Percentiles rank a stretch among this genome's conserved stretches.
phyloP scores from a whole-genome alignment of 1,140 invertebrate genomes.

The Drosophila nigrodunni region DNA sequence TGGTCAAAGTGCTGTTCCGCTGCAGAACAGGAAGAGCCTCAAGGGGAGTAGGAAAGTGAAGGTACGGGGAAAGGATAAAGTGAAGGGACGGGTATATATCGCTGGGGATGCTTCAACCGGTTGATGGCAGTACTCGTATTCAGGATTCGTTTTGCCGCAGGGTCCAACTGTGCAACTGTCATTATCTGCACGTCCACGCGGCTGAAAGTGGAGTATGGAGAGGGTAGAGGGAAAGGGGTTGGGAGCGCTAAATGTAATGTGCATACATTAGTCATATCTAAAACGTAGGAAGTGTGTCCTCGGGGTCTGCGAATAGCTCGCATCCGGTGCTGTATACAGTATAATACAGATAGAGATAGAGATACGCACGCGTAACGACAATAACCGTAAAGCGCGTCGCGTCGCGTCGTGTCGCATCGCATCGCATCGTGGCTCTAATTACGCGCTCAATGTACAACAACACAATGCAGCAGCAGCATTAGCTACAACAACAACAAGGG shows the following conservation, averaged over 20 bases:
- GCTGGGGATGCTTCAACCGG: constrained; percentile 6
- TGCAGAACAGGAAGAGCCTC: background rate
- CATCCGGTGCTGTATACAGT: constrained; percentile 38
- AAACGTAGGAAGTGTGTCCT: constrained; percentile 33
- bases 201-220: constrained; percentile 1
- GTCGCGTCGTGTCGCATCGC: constrained; percentile 7
- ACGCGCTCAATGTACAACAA: constrained; percentile 25
- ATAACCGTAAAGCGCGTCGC: constrained; percentile 58
- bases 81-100: background rate
- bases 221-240: background rate
- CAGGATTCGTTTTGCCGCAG: constrained; percentile 29
- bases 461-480: constrained; percentile 26
- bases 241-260: constrained; percentile 53
- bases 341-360: constrained; percentile 26
- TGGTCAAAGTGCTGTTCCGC: constrained; percentile 39
- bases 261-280: constrained; percentile 77
- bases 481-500: background rate
- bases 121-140: constrained; percentile 1
- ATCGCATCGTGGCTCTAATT: constrained; percentile 58
- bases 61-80: background rate
- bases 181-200: constrained; percentile 63
- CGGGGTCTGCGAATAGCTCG: constrained; percentile 42
- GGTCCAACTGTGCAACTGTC: constrained; percentile 45
- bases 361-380: constrained; percentile 62
- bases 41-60: background rate